A percentile compares a stretch with the other conserved stretches of the same genome.
These are phyloP conservation scores for Megamerina dolium DNA, from an alignment of 2,888 invertebrate species.

Conservation along the genomic window DNA sequence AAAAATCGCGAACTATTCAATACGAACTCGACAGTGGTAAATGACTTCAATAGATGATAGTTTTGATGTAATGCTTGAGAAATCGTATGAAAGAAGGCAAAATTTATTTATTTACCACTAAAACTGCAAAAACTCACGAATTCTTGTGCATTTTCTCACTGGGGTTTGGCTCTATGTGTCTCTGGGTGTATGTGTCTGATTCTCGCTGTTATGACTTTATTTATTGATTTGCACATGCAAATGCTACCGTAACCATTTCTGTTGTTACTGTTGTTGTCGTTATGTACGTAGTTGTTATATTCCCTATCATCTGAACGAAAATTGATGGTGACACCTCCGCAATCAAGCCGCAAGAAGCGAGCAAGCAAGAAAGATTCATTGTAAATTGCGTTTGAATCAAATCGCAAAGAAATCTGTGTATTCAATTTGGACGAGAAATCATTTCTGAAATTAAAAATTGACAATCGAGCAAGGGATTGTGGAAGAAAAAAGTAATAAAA, in stretches of 20 bases:
- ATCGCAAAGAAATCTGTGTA: slow-evolving; percentile 5
- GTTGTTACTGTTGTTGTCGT: not conserved
- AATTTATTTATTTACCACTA: no score
- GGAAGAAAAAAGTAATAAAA: no score
- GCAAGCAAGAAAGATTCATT: slow-evolving; percentile 30
- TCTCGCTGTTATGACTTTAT: slow-evolving; percentile 28
- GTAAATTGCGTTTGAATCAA: slow-evolving; percentile 38
- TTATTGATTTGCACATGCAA: slow-evolving; percentile 45
- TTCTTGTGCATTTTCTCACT: no score
- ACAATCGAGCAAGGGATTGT: no score
- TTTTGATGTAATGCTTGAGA: no score
- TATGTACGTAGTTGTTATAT: slow-evolving; percentile 3
- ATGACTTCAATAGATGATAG: no score
- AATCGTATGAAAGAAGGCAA: no score
- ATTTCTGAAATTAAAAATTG: slow-evolving; percentile 6
- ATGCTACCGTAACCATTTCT: slow-evolving; percentile 18
- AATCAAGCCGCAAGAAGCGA: no score
- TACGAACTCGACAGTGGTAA: no score
- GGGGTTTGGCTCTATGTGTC: not conserved
- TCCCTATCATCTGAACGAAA: slow-evolving; percentile 7
- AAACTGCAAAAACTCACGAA: no score
- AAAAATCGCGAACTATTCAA: no score
- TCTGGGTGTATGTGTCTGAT: not conserved
- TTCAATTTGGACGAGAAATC: slow-evolving; percentile 10
- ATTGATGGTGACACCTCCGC: slow-evolving; percentile 19